These are phyloP conservation scores for Phocoena sinus DNA, from an alignment of 2,113 vertebrate genomes.

Conservation along the genomic window DNA sequence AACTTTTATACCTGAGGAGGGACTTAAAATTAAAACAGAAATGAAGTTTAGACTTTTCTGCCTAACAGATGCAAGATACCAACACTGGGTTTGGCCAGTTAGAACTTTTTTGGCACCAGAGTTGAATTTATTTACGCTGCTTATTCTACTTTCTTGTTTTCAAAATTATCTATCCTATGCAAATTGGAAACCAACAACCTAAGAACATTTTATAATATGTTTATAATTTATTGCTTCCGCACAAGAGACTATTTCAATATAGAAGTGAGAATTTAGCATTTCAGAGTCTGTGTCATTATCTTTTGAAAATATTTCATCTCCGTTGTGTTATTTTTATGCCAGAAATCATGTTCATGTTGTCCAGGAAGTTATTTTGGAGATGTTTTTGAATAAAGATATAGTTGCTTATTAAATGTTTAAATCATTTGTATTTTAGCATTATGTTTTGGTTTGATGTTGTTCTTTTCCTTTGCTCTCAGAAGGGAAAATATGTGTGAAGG, in stretches of 20 bases:
- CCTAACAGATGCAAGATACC: not conserved
- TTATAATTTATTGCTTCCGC: not conserved
- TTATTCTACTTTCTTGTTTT: not conserved
- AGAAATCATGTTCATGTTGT: not conserved
- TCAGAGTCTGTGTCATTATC: not conserved
- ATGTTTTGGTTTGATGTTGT: not conserved
- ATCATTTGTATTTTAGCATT: constrained; percentile 15
- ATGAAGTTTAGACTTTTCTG: not conserved
- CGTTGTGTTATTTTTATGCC: not conserved
- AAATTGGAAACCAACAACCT: not conserved
- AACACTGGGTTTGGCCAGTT: not conserved
- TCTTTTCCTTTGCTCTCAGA: not conserved
- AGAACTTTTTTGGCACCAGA: not conserved
- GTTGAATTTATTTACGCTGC: constrained; percentile 20
- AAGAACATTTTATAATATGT: not conserved
- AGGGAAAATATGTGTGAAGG: not conserved
- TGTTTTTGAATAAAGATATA: constrained; percentile 10
- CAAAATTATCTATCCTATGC: not conserved
- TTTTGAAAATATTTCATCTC: not conserved
- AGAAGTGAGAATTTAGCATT: constrained; percentile 9
- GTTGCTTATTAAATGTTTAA: not conserved
- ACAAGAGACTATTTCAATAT: not conserved
- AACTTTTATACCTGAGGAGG: not conserved
- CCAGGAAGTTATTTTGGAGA: not conserved
- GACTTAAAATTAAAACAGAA: constrained; percentile 19